phyloP scores from a whole-genome alignment of 2,113 vertebrate species.

The Petroica traversi region DNA sequence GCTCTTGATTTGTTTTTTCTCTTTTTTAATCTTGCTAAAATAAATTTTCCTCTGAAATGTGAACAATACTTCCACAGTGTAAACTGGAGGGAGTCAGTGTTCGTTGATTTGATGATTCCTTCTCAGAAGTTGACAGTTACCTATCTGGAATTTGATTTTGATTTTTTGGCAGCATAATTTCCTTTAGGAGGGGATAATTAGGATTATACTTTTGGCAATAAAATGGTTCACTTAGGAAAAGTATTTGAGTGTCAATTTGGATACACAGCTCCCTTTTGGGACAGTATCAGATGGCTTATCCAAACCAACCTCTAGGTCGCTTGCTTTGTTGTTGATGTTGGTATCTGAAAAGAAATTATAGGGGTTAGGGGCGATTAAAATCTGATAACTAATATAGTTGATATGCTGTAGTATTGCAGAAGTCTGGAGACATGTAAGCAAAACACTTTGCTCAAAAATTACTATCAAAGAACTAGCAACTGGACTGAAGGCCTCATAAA shows the following conservation, averaged over 20 bases:
- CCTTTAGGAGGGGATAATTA: neutral
- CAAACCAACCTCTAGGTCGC: neutral
- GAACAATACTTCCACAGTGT: neutral
- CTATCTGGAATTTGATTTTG: neutral
- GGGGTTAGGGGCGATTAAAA: neutral
- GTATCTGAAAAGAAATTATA: neutral
- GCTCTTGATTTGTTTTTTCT: neutral
- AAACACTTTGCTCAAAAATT: neutral
- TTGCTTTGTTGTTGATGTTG: neutral
- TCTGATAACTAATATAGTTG: neutral
- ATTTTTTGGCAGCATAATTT: neutral
- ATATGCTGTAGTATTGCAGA: neutral
- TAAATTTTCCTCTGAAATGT: neutral
- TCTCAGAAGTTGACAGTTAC: neutral
- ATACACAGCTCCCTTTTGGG: neutral
- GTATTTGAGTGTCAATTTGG: neutral
- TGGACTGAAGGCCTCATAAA: neutral
- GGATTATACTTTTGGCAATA: neutral
- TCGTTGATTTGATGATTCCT: neutral
- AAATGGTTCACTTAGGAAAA: neutral
- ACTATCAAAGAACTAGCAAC: neutral
- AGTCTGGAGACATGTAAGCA: neutral
- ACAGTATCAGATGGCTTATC: neutral
- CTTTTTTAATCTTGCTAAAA: neutral
- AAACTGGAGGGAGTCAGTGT: neutral